These are phyloP conservation scores for Umimayanthus chanpuru DNA, from an alignment of 92 coral and sea anemone species.

Conservation along the genomic window DNA sequence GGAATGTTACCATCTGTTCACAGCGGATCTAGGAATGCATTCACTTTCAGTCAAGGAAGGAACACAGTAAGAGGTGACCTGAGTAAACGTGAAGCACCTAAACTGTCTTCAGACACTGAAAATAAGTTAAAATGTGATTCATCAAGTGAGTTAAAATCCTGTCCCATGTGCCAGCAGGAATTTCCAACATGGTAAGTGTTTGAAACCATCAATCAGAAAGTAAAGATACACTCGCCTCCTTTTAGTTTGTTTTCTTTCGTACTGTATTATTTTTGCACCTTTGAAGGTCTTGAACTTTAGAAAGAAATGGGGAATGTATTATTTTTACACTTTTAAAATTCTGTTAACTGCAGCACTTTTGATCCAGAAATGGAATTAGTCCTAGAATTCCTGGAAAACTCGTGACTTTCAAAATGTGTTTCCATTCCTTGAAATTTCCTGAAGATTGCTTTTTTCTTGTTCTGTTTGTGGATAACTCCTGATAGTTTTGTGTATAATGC, in stretches of 20 bases:
- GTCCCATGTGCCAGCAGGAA: slow-evolving; percentile 38
- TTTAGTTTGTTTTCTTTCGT: not conserved
- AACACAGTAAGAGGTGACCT: not conserved
- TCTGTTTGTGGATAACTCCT: no score
- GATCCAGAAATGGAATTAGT: no score
- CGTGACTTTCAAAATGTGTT: no score
- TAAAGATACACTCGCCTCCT: not conserved
- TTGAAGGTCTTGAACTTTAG: no score
- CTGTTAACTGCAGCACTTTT: no score
- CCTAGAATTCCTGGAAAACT: no score
- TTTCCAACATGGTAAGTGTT: slow-evolving; percentile 28
- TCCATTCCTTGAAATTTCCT: no score
- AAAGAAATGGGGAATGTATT: no score
- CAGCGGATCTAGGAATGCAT: not conserved
- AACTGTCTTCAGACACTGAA: not conserved
- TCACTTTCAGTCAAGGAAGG: not conserved
- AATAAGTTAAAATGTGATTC: not conserved
- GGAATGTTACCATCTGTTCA: not conserved
- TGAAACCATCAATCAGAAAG: not conserved
- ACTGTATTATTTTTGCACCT: not conserved
- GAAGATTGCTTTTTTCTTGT: no score
- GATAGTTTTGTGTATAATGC: no score
- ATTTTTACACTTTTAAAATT: no score
- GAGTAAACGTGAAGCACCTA: not conserved
- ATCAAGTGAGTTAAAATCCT: slow-evolving; percentile 22